Percentiles rank a stretch among this genome's conserved stretches.
These are phyloP conservation scores for Leistus spinibarbis DNA, from an alignment of 2,888 invertebrate species.

Conservation along the genomic window DNA sequence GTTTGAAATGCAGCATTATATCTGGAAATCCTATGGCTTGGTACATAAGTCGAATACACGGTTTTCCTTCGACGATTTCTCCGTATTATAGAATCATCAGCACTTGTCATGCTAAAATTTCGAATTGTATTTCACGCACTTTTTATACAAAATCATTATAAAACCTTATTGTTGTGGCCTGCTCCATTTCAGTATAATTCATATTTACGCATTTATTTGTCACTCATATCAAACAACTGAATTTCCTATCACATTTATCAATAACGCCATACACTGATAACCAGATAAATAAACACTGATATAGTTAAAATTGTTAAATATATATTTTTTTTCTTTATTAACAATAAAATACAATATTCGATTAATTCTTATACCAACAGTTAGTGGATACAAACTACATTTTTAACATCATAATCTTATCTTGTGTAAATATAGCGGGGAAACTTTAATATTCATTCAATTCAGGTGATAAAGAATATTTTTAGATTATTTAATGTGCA, in stretches of 20 bases:
- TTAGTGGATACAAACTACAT: not conserved
- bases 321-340: not conserved
- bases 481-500: not conserved
- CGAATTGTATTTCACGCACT: not conserved
- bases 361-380: not conserved
- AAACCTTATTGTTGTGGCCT: not conserved
- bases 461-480: not conserved
- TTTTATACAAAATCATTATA: not conserved
- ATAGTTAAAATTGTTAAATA: not conserved
- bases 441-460: not conserved
- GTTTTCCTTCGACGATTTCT: conserved; percentile 7
- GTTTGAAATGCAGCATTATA: conserved; percentile 16
- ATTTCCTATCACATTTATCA: not conserved
- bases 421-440: not conserved
- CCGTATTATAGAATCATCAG: conserved; percentile 2
- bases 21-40: conserved; percentile 28
- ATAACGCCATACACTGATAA: not conserved
- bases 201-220: not conserved
- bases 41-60: conserved; percentile 26
- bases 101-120: not conserved
- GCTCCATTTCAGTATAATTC: not conserved
- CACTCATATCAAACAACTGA: not conserved
- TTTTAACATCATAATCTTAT: not conserved
- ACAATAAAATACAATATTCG: not conserved
- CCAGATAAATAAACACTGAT: not conserved